phyloP scores from a whole-genome alignment of 1,140 invertebrate genomes.

The Brachionus koreanus region DNA sequence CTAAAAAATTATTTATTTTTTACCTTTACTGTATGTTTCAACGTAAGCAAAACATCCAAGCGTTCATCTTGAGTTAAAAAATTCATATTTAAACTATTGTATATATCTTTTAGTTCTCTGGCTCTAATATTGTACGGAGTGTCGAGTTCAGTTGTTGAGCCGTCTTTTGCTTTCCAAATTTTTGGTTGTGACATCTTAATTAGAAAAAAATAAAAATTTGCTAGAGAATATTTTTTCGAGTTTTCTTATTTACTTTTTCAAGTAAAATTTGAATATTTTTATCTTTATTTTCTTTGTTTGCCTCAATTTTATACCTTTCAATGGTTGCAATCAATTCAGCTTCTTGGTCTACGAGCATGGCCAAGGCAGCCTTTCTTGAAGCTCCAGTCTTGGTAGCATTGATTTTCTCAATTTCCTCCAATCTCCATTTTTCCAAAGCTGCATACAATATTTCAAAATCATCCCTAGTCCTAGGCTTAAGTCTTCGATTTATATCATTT shows the following conservation, averaged over 20 bases:
- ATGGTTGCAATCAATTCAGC: slow-evolving; percentile 58
- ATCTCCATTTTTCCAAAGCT: slow-evolving; percentile 56
- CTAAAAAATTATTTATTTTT: background rate
- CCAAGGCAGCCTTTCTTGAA: slow-evolving; percentile 57
- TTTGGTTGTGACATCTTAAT: slow-evolving; percentile 52
- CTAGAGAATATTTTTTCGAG: background rate
- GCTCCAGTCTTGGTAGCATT: slow-evolving; percentile 52
- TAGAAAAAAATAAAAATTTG: background rate
- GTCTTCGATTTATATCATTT: slow-evolving; percentile 56
- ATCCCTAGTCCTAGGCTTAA: slow-evolving; percentile 58
- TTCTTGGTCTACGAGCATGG: slow-evolving; percentile 58
- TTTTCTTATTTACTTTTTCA: slow-evolving; percentile 50
- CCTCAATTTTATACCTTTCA: slow-evolving; percentile 56
- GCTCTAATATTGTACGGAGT: slow-evolving; percentile 58
- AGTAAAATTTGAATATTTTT: slow-evolving; percentile 55
- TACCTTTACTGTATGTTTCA: slow-evolving; percentile 60
- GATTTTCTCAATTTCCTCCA: slow-evolving; percentile 56
- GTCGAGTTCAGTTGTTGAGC: slow-evolving; percentile 55
- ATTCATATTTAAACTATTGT: slow-evolving; percentile 59
- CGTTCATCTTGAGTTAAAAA: slow-evolving; percentile 59
- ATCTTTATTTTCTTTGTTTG: slow-evolving; percentile 53
- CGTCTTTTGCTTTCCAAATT: slow-evolving; percentile 54
- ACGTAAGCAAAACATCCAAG: slow-evolving; percentile 57
- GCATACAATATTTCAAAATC: slow-evolving; percentile 59
- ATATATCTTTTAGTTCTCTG: slow-evolving; percentile 57